Percentiles rank a stretch among this genome's conserved stretches.
These are phyloP conservation scores for Macroglossus sobrinus DNA, from an alignment of 2,113 vertebrate genomes.

Conservation along the genomic window DNA sequence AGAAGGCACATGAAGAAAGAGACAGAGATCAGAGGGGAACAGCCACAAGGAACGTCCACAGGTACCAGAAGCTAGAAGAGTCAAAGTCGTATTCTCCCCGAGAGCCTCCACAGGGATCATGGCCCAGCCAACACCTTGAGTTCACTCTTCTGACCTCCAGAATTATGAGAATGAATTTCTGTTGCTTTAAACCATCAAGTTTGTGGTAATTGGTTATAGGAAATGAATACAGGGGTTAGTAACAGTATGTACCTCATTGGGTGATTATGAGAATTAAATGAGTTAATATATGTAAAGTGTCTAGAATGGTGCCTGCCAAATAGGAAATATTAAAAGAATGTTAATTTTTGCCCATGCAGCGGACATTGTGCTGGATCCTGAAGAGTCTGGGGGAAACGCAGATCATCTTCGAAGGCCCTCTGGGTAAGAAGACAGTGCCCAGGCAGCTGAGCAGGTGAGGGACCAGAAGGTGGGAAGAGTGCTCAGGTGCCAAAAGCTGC, in stretches of 20 bases:
- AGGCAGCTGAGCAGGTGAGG: not conserved
- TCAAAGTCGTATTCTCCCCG: not conserved
- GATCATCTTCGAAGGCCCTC: not conserved
- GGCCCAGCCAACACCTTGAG: not conserved
- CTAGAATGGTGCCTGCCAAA: not conserved
- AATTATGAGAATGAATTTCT: not conserved
- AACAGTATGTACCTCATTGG: not conserved
- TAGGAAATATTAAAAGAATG: not conserved
- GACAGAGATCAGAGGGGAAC: not conserved
- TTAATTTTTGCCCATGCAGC: not conserved
- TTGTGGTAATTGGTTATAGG: not conserved
- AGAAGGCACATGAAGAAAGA: not conserved
- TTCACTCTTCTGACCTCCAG: not conserved
- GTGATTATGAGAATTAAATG: not conserved
- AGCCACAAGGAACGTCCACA: not conserved
- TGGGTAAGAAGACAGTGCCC: not conserved
- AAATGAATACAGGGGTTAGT: not conserved
- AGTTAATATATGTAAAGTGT: not conserved
- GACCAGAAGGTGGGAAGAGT: not conserved
- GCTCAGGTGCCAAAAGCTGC: not conserved
- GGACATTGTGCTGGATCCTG: not conserved
- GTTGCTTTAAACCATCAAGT: not conserved
- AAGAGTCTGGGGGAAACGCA: not conserved
- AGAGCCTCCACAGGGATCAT: not conserved
- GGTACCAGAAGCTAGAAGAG: not conserved